phyloP scores from a whole-genome alignment of 2,888 invertebrate species.

The Cordilura impudica region DNA sequence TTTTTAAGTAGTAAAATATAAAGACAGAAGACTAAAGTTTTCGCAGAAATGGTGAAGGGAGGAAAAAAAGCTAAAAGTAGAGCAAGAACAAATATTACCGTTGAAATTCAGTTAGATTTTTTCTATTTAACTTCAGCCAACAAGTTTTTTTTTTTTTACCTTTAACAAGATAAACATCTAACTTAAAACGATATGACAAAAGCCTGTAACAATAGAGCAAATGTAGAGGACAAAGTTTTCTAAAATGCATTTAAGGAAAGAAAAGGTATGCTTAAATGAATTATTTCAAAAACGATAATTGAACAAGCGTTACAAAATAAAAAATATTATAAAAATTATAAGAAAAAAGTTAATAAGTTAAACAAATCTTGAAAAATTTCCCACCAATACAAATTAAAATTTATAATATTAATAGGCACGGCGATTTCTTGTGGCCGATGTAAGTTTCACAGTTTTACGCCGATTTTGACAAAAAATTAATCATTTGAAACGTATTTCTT shows the following conservation, averaged over 20 bases:
- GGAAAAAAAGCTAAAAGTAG: background rate
- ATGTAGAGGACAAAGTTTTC: background rate
- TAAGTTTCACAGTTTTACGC: too few species aligned
- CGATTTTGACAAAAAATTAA: too few species aligned
- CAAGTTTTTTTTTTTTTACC: slow-evolving; percentile 40
- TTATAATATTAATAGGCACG: too few species aligned
- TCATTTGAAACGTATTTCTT: too few species aligned
- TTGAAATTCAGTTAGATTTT: slow-evolving; percentile 9
- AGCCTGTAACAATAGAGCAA: background rate
- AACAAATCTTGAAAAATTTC: too few species aligned
- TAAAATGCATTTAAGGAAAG: background rate
- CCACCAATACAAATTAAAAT: too few species aligned
- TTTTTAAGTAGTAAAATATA: background rate
- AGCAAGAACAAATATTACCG: slow-evolving; percentile 8
- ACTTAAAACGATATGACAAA: background rate
- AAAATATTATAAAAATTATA: too few species aligned
- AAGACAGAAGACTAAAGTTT: background rate
- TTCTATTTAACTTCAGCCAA: background rate
- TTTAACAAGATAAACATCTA: slow-evolving; percentile 55
- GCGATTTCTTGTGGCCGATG: too few species aligned
- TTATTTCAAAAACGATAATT: slow-evolving; percentile 46
- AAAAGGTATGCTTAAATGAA: slow-evolving; percentile 19
- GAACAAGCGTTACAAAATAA: slow-evolving; percentile 4
- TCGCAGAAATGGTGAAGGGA: background rate
- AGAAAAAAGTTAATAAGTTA: background rate